A percentile compares a stretch with the other conserved stretches of the same genome.
Evolutionary conservation across 1,140 invertebrate species (phyloP).

Genomic region (Bombus balteatus): DNA sequence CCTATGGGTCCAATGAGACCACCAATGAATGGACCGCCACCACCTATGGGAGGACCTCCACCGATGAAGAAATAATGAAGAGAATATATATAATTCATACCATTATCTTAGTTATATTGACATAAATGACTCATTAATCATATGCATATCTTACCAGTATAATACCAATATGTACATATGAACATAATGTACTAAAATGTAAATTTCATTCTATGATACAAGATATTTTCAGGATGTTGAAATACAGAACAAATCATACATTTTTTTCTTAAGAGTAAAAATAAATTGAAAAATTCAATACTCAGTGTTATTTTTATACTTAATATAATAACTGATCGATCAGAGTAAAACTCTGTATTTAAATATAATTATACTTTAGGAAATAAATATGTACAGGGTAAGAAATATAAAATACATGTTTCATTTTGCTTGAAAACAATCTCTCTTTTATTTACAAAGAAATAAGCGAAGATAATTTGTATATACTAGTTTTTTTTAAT

Average conservation of each 20-base stretch:
- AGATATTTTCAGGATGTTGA: neutral
- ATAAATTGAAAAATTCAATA: neutral
- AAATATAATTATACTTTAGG: neutral
- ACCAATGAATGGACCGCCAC: slow-evolving; percentile 86
- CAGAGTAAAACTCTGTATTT: neutral
- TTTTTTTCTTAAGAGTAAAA: neutral
- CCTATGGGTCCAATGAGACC: slow-evolving; percentile 84
- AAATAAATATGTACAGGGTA: neutral
- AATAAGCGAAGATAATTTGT: slow-evolving; percentile 1
- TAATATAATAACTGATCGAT: neutral
- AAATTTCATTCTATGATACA: neutral
- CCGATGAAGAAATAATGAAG: slow-evolving; percentile 83
- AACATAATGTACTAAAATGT: neutral
- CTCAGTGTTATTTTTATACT: neutral
- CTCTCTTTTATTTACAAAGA: slow-evolving; percentile 20
- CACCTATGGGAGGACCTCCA: slow-evolving; percentile 75
- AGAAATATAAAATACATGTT: neutral
- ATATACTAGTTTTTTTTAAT: too few species aligned
- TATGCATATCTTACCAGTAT: neutral
- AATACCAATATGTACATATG: neutral
- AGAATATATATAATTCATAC: neutral
- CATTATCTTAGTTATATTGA: neutral
- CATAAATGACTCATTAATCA: neutral
- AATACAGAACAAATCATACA: neutral
- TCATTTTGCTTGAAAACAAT: neutral